Percentiles rank a stretch among this genome's conserved stretches.
These are phyloP conservation scores for Caranx ignobilis DNA, from an alignment of 2,113 vertebrate genomes.

Conservation along the genomic window DNA sequence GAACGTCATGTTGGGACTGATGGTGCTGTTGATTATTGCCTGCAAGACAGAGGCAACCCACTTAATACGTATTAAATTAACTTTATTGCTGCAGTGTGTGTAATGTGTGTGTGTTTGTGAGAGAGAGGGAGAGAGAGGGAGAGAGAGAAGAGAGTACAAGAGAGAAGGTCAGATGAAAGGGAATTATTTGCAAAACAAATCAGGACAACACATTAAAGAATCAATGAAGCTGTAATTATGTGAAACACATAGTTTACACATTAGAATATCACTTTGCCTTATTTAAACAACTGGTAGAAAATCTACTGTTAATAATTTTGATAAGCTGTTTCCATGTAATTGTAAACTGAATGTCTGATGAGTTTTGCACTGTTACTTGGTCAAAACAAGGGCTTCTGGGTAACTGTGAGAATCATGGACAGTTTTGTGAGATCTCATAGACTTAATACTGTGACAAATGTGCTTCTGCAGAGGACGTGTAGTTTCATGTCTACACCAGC, in stretches of 20 bases:
- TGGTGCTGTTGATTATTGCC: conserved; percentile 99
- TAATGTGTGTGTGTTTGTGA: background rate
- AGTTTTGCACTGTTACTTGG: background rate
- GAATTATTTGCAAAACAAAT: conserved; percentile 6
- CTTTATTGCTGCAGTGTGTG: conserved; percentile 21
- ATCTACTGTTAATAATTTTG: too few species aligned
- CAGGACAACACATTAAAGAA: background rate
- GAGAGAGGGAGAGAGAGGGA: background rate
- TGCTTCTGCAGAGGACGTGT: background rate
- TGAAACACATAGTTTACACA: background rate
- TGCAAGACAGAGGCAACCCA: conserved; percentile 78
- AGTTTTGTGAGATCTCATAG: background rate
- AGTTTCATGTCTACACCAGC: background rate
- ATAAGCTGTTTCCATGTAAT: background rate
- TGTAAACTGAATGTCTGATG: background rate
- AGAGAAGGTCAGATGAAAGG: background rate
- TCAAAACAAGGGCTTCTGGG: background rate
- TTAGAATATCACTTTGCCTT: background rate
- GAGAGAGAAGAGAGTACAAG: background rate
- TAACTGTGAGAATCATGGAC: background rate
- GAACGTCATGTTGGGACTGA: conserved; percentile 99
- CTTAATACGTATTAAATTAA: conserved; percentile 51
- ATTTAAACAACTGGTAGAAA: too few species aligned
- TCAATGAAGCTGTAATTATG: background rate
- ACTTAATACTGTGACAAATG: background rate